Base-by-base conservation (phyloP, 2,797 vertebrate species). In the Malacoctenus gilli region DNA sequence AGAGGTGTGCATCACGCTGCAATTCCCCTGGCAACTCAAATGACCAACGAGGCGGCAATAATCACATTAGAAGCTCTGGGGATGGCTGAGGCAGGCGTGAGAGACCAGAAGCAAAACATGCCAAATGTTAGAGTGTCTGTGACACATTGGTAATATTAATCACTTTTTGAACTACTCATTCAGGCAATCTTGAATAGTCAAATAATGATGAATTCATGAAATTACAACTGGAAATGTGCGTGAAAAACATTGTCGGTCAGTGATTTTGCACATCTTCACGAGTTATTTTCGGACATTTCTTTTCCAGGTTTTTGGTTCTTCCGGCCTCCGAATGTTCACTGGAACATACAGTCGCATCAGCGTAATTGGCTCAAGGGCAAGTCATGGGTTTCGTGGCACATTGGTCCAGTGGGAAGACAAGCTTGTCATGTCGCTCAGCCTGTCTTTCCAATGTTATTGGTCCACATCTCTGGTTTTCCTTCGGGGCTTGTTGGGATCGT, bases 11-110 rank as follows among this genome's bases (percentile, higher is more conserved):
- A 25, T 68, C 38, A 28, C 44, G 60, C 30, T 40, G 44, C 57
- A 43, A 59, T 62, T 83, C 83, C 74, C 68, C 59, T 61, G 42
- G 75, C 57, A 78, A 84, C 67, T 77, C 43, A 76, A 60, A 68
- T 70, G 68, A 55, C 67, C 79, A 84, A 59, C 11, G 54, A 84
- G 66, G 74, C 81, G 67, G 75, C 43, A 72, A 63, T 83, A 84
- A 90, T 85, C 55, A 18, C 72, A 85, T 85, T 78, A 84, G 57
- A 66, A 59, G 67, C 70, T 72, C 59, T 58, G 64, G 64, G 65
- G 62, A 68, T 28, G 56, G 21, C 59, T 46, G 56, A 68, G 53
- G 64, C 55, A 77, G 49, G 23, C 42, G 61, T 40, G 59, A 56
- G 31, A 6, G 31, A 28, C 25, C 25, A n/a, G n/a, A n/a, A n/a